A percentile compares a stretch with the other conserved stretches of the same genome.
Conservation (phyloP, 2,113 vertebrate species). For the Drymodes brunneopygia region DNA sequence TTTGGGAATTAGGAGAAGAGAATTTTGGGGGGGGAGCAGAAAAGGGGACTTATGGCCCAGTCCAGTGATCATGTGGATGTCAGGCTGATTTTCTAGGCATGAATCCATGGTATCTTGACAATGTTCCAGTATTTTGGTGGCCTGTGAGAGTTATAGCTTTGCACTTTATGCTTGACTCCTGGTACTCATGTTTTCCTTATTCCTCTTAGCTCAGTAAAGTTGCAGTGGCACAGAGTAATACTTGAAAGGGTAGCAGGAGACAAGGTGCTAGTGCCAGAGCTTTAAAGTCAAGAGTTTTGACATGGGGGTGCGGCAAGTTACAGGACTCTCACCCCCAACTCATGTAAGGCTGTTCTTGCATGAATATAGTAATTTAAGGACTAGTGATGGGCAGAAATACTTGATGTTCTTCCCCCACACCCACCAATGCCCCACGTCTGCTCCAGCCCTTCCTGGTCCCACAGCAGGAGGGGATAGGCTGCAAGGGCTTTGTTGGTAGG, state of each 20-base stretch:
- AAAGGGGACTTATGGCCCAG: fast-evolving
- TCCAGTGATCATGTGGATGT: background rate
- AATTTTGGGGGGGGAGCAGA: background rate
- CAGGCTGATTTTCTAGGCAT: background rate
- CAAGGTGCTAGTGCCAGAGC: background rate
- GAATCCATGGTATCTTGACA: background rate
- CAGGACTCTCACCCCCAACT: background rate
- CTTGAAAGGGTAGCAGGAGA: background rate
- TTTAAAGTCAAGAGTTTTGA: background rate
- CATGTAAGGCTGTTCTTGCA: background rate
- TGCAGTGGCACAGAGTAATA: background rate
- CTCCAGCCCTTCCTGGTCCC: background rate
- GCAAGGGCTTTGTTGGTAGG: too few species aligned
- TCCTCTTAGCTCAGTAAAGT: background rate
- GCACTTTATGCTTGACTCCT: background rate
- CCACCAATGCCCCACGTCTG: fast-evolving
- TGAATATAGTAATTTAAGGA: background rate
- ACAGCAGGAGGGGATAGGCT: background rate
- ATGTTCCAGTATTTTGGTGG: background rate
- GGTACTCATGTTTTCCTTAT: background rate
- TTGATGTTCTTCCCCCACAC: background rate
- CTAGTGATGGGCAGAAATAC: background rate
- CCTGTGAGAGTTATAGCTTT: background rate
- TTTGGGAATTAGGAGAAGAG: background rate
- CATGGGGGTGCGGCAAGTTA: fast-evolving